Evolutionary conservation across 2,888 invertebrate genomes (phyloP), one percentile per base, ranked within the genome.

Genomic region (Synanthedon andrenaeformis): DNA sequence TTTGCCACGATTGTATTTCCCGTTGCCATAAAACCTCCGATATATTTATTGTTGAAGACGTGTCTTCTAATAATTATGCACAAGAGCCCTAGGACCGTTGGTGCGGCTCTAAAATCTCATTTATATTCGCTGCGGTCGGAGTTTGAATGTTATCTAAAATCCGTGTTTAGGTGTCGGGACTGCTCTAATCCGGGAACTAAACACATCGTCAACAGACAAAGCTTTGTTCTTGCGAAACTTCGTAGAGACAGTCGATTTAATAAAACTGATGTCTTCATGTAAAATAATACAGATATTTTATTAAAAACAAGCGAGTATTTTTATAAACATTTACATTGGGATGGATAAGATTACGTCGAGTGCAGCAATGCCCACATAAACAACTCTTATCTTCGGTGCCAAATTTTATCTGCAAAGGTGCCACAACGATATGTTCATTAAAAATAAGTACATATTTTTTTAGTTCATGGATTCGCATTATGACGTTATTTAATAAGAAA

Each of bases 131-230:
- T 76, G 81, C 78, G 83, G 82, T 82, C 67, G 73, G 76, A 82
- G 84, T 86, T 84, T 85, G 81, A 84, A 87, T 85, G 85, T 83
- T 86, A 87, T 86, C 86, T 85, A 76, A 84, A 86, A 86, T 86
- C 86, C 83, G 82, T 83, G 85, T 86, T 86, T 86, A 86, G 86
- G 85, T 87, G 87, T 85, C 78, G 82, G 80, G 80, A 82, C 81
- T 76, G 82, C 75, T 83, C 78, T 86, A 86, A 86, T 86, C 86
- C 86, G 59, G 69, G 82, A 85, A 84, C 85, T 85, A 84, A 84
- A 85, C 85, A 85, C 85, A 84, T 86, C 82, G 85, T 86, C 76
- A 72, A 79, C 78, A 74, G 72, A 73, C 74, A 61, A 66, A 70
- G 80, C 82, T 85, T 84, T 84, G 84, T 84, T 79, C 76, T 68